Conservation (phyloP, 2,113 vertebrate species). For the Motacilla alba region DNA sequence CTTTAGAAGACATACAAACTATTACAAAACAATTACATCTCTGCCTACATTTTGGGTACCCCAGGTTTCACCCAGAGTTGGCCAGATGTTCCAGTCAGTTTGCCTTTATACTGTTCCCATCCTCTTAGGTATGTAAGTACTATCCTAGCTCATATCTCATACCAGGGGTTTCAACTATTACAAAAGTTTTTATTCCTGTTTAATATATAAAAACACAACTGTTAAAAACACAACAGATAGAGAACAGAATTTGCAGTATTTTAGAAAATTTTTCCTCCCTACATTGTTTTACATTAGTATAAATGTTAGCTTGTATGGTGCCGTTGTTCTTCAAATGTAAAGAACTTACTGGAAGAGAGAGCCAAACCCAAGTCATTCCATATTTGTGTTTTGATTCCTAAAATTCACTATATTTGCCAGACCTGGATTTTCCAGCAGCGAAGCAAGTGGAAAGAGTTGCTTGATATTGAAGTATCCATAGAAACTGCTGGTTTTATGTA, state of each 20-base stretch:
- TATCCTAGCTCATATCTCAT: not conserved
- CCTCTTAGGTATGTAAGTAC: not conserved
- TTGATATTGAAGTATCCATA: conserved; percentile 8
- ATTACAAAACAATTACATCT: not conserved
- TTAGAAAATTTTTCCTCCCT: not conserved
- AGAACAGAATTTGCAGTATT: not conserved
- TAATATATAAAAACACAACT: not conserved
- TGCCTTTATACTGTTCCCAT: not conserved
- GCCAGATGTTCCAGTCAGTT: not conserved
- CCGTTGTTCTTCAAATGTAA: not conserved
- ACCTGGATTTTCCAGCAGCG: not conserved
- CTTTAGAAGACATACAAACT: not conserved
- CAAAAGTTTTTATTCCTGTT: not conserved
- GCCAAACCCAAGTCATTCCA: not conserved
- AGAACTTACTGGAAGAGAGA: not conserved
- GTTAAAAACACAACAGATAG: not conserved
- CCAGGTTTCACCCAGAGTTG: not conserved
- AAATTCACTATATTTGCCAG: not conserved
- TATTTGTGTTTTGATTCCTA: not conserved
- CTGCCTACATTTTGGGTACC: not conserved
- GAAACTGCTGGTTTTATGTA: not conserved
- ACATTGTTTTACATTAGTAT: not conserved
- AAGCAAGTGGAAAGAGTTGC: not conserved
- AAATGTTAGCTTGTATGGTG: not conserved
- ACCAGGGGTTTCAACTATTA: not conserved